A percentile compares a stretch with the other conserved stretches of the same genome.
Conservation (phyloP, 2,797 vertebrate species). For the Psittacula derbiana region DNA sequence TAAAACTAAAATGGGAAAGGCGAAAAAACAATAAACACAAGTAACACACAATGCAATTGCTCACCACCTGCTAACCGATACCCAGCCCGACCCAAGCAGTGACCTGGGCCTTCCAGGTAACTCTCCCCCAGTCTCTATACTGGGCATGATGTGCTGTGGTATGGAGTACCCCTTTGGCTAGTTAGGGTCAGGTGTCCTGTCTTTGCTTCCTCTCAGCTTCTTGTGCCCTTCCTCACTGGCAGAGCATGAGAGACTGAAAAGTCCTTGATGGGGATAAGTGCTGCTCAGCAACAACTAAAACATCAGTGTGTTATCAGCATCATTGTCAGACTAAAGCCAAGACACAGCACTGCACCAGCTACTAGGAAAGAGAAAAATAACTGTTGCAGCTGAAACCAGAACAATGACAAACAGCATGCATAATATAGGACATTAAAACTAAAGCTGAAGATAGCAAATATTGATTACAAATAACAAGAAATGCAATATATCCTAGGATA, state of each 20-base stretch:
- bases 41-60: background rate
- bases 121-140: background rate
- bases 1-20: background rate
- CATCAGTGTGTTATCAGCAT: background rate
- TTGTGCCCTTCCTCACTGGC: background rate
- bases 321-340: background rate
- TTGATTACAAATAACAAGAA: background rate
- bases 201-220: background rate
- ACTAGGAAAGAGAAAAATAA: background rate
- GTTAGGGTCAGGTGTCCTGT: background rate
- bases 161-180: background rate
- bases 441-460: background rate
- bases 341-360: background rate
- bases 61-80: background rate
- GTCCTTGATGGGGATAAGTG: background rate
- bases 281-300: background rate
- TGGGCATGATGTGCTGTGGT: background rate
- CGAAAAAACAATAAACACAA: background rate
- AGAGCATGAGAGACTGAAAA: background rate
- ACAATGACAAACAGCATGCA: background rate
- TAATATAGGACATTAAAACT: background rate
- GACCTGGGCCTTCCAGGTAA: background rate
- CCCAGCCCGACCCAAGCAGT: background rate
- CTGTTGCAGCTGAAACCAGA: background rate
- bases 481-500: background rate